phyloP scores from a whole-genome alignment of 2,888 invertebrate genomes.

The Brenthis ino region DNA sequence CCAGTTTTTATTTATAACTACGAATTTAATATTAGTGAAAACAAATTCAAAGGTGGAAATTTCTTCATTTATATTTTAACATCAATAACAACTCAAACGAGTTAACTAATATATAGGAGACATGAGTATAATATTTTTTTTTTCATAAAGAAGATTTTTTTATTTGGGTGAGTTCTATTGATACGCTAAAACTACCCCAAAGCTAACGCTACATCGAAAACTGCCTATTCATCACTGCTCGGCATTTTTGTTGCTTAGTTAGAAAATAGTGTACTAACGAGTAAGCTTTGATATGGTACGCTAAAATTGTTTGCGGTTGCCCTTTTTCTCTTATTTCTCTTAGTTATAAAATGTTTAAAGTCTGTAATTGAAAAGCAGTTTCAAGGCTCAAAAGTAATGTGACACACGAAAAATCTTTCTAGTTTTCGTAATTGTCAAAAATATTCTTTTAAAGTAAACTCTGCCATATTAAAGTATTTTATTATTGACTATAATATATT shows the following conservation, averaged over 20 bases:
- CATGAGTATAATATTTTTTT: neutral
- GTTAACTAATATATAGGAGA: no score
- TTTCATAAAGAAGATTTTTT: neutral
- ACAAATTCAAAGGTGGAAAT: neutral
- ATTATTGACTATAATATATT: no score
- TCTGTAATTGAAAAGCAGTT: no score
- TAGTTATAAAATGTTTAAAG: constrained; percentile 2
- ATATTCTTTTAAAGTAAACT: no score
- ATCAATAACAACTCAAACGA: neutral
- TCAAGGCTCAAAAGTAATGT: no score
- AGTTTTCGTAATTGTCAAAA: no score
- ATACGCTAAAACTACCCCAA: neutral
- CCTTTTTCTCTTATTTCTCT: constrained; percentile 1
- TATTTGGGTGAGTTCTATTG: neutral
- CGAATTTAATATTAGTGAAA: neutral
- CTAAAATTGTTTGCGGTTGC: constrained; percentile 6
- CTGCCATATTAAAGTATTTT: no score
- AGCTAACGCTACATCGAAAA: neutral
- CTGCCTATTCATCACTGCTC: constrained; percentile 3
- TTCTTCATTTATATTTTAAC: neutral
- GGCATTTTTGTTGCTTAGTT: constrained; percentile 17
- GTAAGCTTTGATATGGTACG: constrained; percentile 7
- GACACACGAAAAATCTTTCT: no score
- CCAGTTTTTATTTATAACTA: neutral
- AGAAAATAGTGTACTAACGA: constrained; percentile 29